Evolutionary conservation across 2,797 vertebrate species (phyloP).

Genomic region (Rhinichthys osculus): DNA sequence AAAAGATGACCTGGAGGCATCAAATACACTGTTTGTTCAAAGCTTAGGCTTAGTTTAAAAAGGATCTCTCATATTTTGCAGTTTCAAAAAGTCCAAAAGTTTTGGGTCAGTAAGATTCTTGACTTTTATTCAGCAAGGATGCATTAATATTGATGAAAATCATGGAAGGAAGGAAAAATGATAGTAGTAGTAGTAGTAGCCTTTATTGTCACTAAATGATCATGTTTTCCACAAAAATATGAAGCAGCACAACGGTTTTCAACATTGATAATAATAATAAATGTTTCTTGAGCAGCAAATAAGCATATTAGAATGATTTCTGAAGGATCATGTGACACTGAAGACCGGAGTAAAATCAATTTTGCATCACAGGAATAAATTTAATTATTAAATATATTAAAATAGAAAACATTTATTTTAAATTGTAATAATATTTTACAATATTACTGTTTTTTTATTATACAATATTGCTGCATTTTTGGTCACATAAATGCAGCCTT

Average conservation of each 20-base stretch:
- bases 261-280: background rate
- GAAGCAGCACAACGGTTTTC: background rate
- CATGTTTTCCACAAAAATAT: background rate
- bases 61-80: background rate
- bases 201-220: no score
- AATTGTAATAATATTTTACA: background rate
- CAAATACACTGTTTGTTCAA: conserved; percentile 45
- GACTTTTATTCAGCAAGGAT: background rate
- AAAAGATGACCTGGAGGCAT: conserved; percentile 51
- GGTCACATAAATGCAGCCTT: background rate
- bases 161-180: no score
- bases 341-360: background rate
- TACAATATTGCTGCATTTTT: no score
- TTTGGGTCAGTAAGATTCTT: background rate
- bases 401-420: background rate
- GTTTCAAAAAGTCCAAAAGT: background rate
- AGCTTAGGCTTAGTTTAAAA: conserved; percentile 59
- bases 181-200: no score
- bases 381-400: background rate
- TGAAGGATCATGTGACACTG: background rate
- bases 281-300: background rate
- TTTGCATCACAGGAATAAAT: background rate
- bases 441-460: background rate
- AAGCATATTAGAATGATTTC: background rate
- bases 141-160: background rate